Percentiles rank a stretch among this genome's conserved stretches.
phyloP scores from a whole-genome alignment of 2,888 invertebrate genomes.

The Drosophila pullipes region DNA sequence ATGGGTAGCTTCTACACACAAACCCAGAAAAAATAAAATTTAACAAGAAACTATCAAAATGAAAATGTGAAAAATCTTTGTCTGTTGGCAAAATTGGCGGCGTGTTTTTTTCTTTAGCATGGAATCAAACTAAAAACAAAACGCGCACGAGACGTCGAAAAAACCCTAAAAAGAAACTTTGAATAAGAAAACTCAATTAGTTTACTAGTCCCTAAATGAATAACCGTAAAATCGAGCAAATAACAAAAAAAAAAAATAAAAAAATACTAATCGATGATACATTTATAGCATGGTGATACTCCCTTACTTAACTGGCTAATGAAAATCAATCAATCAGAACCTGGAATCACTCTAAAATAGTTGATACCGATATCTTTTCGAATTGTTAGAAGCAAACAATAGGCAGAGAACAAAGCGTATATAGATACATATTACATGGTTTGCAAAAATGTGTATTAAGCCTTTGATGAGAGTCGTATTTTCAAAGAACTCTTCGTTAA shows the following conservation, averaged over 20 bases:
- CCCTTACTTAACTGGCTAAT: not conserved
- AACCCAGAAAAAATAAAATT: not conserved
- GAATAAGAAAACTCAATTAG: not conserved
- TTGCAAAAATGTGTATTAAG: not conserved
- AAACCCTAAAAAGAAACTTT: not conserved
- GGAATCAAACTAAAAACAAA: constrained; percentile 11
- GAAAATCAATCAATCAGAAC: not conserved
- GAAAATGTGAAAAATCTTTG: constrained; percentile 14
- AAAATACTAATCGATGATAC: not conserved
- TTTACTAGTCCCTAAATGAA: not conserved
- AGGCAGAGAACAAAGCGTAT: not conserved
- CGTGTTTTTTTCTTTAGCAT: constrained; percentile 19
- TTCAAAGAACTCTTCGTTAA: not conserved
- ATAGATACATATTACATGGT: not conserved
- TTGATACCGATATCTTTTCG: not conserved
- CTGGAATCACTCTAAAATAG: not conserved
- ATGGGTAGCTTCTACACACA: constrained; percentile 11
- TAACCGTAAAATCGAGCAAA: not conserved
- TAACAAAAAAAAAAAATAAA: not conserved
- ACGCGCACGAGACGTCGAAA: not conserved
- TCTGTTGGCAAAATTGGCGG: not conserved
- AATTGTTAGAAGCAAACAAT: not conserved
- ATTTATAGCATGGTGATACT: not conserved
- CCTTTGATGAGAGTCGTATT: not conserved
- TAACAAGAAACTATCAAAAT: not conserved